A percentile compares a stretch with the other conserved stretches of the same genome.
These are phyloP conservation scores for Procambarus clarkii DNA, from an alignment of 1,140 invertebrate species.

Conservation along the genomic window DNA sequence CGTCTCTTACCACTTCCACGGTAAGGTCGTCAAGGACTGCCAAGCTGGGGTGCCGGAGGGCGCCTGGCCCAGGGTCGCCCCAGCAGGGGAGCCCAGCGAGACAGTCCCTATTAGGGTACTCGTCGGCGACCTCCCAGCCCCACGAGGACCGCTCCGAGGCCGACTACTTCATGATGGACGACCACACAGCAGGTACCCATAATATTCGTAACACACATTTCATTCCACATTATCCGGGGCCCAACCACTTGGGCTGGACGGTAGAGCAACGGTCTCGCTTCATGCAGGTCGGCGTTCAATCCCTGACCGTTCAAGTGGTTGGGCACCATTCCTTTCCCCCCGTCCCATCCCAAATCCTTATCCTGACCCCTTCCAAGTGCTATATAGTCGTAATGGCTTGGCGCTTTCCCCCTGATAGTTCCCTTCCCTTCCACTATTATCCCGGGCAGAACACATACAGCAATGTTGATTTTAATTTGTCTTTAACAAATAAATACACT, in stretches of 20 bases:
- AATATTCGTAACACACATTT: not conserved
- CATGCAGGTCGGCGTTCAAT: no score
- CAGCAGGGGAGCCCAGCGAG: slow-evolving; percentile 8
- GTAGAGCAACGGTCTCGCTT: no score
- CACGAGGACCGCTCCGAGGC: slow-evolving; percentile 53
- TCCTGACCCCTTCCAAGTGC: no score
- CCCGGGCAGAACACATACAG: not conserved
- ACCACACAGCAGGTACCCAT: slow-evolving; percentile 33
- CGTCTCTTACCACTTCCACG: not conserved
- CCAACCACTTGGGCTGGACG: no score
- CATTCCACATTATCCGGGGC: not conserved
- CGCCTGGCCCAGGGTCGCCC: not conserved
- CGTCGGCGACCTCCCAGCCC: slow-evolving; percentile 33
- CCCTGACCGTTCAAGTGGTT: no score
- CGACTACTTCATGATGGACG: slow-evolving; percentile 47
- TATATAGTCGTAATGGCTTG: no score
- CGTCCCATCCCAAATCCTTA: no score
- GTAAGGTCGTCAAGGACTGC: not conserved
- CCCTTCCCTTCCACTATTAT: not conserved
- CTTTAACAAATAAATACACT: not conserved
- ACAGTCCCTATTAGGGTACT: slow-evolving; percentile 27
- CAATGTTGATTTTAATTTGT: not conserved
- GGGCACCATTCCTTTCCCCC: no score
- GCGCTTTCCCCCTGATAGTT: no score
- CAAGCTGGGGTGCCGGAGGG: not conserved